Conservation (phyloP, 2,113 vertebrate species). For the Erythrocercus mccallii region DNA sequence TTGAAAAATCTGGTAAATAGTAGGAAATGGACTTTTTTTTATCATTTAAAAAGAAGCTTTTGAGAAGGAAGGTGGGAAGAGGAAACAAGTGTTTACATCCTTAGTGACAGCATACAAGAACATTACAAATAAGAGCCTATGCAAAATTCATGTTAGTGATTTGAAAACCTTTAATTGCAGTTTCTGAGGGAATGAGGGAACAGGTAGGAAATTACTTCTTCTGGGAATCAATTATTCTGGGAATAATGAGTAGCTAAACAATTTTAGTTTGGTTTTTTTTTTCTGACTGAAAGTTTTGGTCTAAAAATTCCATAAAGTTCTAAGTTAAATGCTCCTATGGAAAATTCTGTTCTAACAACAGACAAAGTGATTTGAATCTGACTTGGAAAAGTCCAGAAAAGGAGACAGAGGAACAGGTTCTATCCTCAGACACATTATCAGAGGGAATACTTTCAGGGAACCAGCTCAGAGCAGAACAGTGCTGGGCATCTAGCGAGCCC, state of each 20-base stretch:
- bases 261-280: background rate
- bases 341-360: background rate
- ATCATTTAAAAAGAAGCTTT: background rate
- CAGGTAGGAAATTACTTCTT: background rate
- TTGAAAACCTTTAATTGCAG: background rate
- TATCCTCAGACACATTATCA: background rate
- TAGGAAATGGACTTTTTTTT: background rate
- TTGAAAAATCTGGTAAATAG: background rate
- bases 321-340: background rate
- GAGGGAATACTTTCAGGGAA: background rate
- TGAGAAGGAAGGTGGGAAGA: background rate
- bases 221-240: background rate
- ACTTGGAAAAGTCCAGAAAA: background rate
- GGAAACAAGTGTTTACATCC: background rate
- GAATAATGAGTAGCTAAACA: background rate
- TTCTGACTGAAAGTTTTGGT: background rate
- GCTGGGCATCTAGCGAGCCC: rapidly evolving
- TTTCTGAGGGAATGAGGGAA: background rate
- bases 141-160: background rate
- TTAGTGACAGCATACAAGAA: background rate
- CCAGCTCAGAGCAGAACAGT: rapidly evolving
- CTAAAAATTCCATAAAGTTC: background rate
- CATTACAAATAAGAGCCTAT: background rate
- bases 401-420: background rate
- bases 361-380: background rate